Percentiles rank a stretch among this genome's conserved stretches.
phyloP scores from a whole-genome alignment of 2,113 vertebrate species.

The Aegithalos caudatus region DNA sequence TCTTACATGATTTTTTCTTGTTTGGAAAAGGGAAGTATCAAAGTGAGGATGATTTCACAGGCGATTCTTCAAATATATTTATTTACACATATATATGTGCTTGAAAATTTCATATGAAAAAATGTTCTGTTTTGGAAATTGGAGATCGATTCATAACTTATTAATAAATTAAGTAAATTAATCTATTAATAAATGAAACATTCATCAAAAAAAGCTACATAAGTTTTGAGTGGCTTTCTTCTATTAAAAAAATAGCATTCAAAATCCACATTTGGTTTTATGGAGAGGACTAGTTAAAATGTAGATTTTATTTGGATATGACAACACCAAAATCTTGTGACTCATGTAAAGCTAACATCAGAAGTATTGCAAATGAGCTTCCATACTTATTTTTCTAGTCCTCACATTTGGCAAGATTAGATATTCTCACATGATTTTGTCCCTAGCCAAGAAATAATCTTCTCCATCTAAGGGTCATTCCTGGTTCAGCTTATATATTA shows the following conservation, averaged over 20 bases:
- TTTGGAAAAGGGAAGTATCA: neutral
- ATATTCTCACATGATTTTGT: neutral
- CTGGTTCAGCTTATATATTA: neutral
- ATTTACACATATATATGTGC: neutral
- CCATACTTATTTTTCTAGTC: neutral
- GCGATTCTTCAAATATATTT: neutral
- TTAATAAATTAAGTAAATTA: neutral
- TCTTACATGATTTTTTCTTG: conserved; percentile 2
- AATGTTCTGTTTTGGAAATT: neutral
- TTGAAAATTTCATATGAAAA: neutral
- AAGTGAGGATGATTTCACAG: neutral
- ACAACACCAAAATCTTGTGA: neutral
- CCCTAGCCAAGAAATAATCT: neutral
- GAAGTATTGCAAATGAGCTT: neutral
- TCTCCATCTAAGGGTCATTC: neutral
- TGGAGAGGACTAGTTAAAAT: neutral
- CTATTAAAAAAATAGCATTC: neutral
- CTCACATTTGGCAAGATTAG: neutral
- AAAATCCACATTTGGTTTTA: neutral
- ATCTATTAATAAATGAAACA: neutral
- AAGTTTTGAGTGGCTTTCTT: neutral
- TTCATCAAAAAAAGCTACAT: fast-evolving
- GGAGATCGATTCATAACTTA: neutral
- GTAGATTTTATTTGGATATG: neutral
- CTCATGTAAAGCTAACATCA: neutral